phyloP scores from a whole-genome alignment of 2,113 vertebrate species.

The Atrichornis clamosus region DNA sequence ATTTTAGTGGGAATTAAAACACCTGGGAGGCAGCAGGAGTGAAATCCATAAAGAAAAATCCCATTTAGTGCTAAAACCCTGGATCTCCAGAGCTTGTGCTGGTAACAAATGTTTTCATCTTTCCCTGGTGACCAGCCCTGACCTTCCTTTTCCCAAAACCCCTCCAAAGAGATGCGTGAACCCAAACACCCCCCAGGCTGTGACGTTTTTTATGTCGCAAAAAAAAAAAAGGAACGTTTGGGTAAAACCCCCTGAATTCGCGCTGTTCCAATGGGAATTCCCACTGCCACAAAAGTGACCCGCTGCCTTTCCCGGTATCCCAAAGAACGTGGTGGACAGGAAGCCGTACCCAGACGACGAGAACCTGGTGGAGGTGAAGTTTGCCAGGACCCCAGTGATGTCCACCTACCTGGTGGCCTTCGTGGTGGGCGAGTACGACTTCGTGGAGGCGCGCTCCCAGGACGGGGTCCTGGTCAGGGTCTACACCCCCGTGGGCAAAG shows the following conservation, averaged over 20 bases:
- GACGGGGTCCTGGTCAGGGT: conserved; percentile 91
- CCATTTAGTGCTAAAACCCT: neutral
- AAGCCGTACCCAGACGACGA: conserved; percentile 91
- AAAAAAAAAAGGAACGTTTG: neutral
- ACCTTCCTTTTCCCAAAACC: neutral
- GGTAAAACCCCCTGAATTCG: too few relatives aligned
- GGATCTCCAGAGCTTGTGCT: neutral
- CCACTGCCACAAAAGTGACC: too few relatives aligned
- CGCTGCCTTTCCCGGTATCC: too few relatives aligned
- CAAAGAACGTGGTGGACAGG: conserved; percentile 86
- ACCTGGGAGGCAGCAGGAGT: neutral
- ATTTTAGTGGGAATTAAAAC: neutral
- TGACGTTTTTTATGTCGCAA: neutral
- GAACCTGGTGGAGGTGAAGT: conserved; percentile 91
- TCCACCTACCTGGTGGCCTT: conserved; percentile 97
- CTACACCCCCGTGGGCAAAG: conserved; percentile 94
- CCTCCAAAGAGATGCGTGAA: neutral
- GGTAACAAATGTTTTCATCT: neutral
- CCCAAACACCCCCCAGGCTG: neutral
- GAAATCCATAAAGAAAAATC: neutral
- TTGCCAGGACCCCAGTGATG: conserved; percentile 92
- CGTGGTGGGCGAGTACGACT: conserved; percentile 97
- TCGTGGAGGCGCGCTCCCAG: conserved; percentile 90
- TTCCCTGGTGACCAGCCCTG: neutral
- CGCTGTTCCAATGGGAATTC: too few relatives aligned